phyloP scores from a whole-genome alignment of 2,888 invertebrate species.

The Tholera decimalis region DNA sequence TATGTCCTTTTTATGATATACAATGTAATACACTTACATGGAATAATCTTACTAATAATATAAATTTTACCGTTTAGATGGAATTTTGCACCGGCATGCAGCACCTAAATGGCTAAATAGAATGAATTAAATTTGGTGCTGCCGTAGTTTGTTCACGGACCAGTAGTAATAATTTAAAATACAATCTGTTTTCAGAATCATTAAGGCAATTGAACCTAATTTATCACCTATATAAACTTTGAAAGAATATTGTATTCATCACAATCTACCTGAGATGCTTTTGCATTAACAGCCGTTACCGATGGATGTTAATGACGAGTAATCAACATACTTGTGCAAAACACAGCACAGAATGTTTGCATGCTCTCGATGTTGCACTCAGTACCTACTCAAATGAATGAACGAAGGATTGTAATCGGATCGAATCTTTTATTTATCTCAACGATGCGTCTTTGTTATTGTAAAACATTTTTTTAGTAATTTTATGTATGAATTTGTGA shows the following conservation, averaged over 20 bases:
- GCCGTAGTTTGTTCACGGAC: too few species aligned
- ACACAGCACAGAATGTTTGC: background rate
- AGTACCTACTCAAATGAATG: conserved; percentile 10
- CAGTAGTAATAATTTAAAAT: background rate
- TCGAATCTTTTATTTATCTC: conserved; percentile 10
- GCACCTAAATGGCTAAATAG: too few species aligned
- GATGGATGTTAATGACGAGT: background rate
- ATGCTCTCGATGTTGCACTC: background rate
- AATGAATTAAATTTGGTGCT: too few species aligned
- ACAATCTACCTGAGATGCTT: conserved; percentile 2
- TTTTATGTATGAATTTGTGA: too few species aligned
- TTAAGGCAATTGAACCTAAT: background rate
- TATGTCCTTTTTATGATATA: conserved; percentile 11
- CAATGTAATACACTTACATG: background rate
- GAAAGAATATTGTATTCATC: background rate
- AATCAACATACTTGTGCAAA: conserved; percentile 18
- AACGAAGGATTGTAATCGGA: conserved; percentile 21
- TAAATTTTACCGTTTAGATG: too few species aligned
- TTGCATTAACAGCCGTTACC: background rate
- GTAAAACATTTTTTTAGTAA: too few species aligned
- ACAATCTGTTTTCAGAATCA: background rate
- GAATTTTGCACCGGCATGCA: too few species aligned
- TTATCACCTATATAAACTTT: background rate
- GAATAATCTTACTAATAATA: too few species aligned
- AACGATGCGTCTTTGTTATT: background rate